Base-by-base conservation (phyloP, 2,797 vertebrate species). In the Crenichthys baileyi region DNA sequence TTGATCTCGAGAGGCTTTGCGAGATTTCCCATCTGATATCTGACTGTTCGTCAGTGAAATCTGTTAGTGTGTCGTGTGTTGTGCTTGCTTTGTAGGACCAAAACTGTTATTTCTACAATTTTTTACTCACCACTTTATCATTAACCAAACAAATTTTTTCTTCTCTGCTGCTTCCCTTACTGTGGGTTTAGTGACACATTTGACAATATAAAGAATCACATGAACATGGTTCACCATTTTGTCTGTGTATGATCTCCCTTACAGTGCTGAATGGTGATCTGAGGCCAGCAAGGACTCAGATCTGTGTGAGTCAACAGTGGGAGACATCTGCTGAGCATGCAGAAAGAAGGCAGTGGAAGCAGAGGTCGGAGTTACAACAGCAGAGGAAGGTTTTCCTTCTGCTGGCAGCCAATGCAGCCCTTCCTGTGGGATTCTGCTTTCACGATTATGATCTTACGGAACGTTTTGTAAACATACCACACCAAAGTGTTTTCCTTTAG, bases 301-400 rank as follows among this genome's bases (percentile, higher is more conserved):
- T 89, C 82, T n/a, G 67, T 60, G 70, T 41, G 83, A 90, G 84
- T 92, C 90, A 85, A 88, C 87, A 83, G 82, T 20, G 70, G 83
- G 81, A 81, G 85, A 90, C 87, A 92, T 93, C 87, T 93, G 93
- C 90, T 92, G 89, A 94, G 76, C 41, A 0, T 7, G 39, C 87
- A 89, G 74, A 89, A 91, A 82, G 26, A 75, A 53, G 50, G 70
- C 77, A 70, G 74, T 24, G 15, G 73, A 55, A 80, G 68, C 78
- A 77, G 79, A 83, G 84, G 83, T 80, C 80, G 83, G 73, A n/a
- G 84, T 76, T 86, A 56, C 78, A 83, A 79, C 77, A 60, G 80
- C 72, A 77, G 75, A 72, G 77, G 76, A 77, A 79, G 79, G 36
- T 73, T 80, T 76, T 77, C 58, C 74, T 68, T 56, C 75, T 50